Conservation (phyloP, 2,888 invertebrate species). For the Pteria penguin region DNA sequence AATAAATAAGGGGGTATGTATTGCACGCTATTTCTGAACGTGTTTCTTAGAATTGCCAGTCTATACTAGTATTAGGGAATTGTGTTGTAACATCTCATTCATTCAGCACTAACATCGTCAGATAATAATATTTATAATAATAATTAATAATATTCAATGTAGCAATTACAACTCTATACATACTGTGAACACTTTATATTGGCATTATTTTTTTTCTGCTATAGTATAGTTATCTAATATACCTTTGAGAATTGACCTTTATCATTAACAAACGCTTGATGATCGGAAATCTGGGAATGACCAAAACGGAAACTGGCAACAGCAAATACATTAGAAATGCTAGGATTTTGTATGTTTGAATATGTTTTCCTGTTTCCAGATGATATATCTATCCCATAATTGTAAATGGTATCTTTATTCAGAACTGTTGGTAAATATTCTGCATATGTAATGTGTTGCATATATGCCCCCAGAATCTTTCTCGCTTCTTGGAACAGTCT, state of each 20-base stretch:
- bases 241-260: background rate
- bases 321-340: slow-evolving; percentile 69
- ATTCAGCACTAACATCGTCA: too few species aligned
- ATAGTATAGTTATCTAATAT: too few species aligned
- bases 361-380: slow-evolving; percentile 84
- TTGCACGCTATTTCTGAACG: too few species aligned
- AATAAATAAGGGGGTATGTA: too few species aligned
- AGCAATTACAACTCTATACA: too few species aligned
- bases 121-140: too few species aligned
- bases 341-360: slow-evolving; percentile 55
- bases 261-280: background rate
- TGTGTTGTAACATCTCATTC: too few species aligned
- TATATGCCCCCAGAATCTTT: slow-evolving; percentile 86
- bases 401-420: slow-evolving; percentile 93
- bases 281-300: slow-evolving; percentile 30
- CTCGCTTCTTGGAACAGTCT: slow-evolving; percentile 79
- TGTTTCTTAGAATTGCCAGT: too few species aligned
- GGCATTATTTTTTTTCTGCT: too few species aligned
- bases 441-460: slow-evolving; percentile 82
- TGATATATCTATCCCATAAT: slow-evolving; percentile 88
- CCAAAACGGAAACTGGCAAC: slow-evolving; percentile 71
- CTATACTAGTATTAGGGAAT: too few species aligned
- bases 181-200: too few species aligned
- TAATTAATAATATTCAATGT: too few species aligned
- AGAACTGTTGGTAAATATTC: slow-evolving; percentile 88